These are phyloP conservation scores for Elachura formosa DNA, from an alignment of 2,113 vertebrate species.

Conservation along the genomic window DNA sequence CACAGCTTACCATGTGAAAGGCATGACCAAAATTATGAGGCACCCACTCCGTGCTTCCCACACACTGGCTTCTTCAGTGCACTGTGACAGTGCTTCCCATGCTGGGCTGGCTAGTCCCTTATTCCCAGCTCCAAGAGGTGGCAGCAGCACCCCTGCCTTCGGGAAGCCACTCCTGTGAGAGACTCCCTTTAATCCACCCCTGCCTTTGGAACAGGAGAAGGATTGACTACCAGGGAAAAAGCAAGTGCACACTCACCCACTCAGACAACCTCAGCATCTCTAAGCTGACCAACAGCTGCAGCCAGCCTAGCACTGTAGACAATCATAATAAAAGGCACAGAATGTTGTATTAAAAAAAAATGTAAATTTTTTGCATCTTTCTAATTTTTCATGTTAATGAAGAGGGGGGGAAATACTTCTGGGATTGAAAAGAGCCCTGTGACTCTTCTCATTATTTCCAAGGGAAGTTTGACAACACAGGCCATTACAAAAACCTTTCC, in stretches of 20 bases:
- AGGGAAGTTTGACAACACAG: not conserved
- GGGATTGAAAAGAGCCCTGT: not conserved
- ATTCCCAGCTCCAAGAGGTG: conserved; percentile 13
- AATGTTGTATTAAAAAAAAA: accelerated
- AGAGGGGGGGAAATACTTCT: accelerated
- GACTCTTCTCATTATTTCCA: not conserved
- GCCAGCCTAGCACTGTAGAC: no score
- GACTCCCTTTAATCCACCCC: not conserved
- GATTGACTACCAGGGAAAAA: not conserved
- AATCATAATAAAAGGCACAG: not conserved
- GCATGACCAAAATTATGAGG: not conserved
- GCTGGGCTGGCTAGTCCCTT: not conserved
- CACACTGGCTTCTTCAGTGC: accelerated
- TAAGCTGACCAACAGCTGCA: not conserved
- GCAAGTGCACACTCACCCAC: accelerated
- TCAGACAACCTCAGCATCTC: not conserved
- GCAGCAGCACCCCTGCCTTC: not conserved
- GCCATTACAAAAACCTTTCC: not conserved
- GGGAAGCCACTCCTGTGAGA: accelerated
- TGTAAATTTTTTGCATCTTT: accelerated
- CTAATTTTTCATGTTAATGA: not conserved
- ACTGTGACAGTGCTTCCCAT: not conserved
- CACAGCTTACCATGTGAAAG: not conserved
- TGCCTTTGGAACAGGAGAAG: not conserved
- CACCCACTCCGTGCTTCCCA: accelerated